Percentiles rank a stretch among this genome's conserved stretches.
phyloP scores from a whole-genome alignment of 2,888 invertebrate species.

The Trisateles emortualis region DNA sequence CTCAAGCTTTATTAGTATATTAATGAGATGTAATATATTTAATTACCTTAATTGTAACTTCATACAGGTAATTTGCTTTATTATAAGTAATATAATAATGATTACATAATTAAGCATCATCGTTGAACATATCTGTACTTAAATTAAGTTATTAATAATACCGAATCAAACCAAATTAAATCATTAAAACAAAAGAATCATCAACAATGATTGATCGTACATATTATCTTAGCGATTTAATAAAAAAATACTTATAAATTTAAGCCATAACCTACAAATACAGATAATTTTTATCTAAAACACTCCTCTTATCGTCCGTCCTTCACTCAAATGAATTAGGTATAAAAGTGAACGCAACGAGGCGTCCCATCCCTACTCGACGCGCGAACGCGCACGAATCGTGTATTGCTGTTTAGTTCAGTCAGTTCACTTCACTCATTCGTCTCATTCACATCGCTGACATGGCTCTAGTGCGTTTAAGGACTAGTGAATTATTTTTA shows the following conservation, averaged over 20 bases:
- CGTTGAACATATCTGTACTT: too few relatives aligned
- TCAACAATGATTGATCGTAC: constrained; percentile 44
- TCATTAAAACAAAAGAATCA: constrained; percentile 32
- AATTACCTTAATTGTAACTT: too few relatives aligned
- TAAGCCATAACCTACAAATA: constrained; percentile 35
- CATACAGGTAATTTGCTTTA: too few relatives aligned
- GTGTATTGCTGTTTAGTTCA: constrained; percentile 1
- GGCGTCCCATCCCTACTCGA: constrained; percentile 48
- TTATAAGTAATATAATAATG: too few relatives aligned
- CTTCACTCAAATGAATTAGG: constrained; percentile 36
- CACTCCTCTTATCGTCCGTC: constrained; percentile 42
- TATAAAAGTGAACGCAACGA: constrained; percentile 45
- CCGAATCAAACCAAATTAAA: constrained; percentile 10
- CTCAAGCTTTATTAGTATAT: too few relatives aligned
- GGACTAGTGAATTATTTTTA: constrained; percentile 81
- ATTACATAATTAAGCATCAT: too few relatives aligned
- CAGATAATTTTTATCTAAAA: constrained; percentile 45
- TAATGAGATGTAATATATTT: too few relatives aligned
- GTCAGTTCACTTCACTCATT: constrained; percentile 46
- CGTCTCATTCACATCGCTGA: constrained; percentile 44
- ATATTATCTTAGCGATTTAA: constrained; percentile 30
- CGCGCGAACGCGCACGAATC: constrained; percentile 26
- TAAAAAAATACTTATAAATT: constrained; percentile 38
- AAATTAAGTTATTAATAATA: too few relatives aligned
- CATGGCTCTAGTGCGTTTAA: constrained; percentile 72